A percentile compares a stretch with the other conserved stretches of the same genome.
Evolutionary conservation across 2,797 vertebrate genomes (phyloP).

Genomic region (Alectoris magna): DNA sequence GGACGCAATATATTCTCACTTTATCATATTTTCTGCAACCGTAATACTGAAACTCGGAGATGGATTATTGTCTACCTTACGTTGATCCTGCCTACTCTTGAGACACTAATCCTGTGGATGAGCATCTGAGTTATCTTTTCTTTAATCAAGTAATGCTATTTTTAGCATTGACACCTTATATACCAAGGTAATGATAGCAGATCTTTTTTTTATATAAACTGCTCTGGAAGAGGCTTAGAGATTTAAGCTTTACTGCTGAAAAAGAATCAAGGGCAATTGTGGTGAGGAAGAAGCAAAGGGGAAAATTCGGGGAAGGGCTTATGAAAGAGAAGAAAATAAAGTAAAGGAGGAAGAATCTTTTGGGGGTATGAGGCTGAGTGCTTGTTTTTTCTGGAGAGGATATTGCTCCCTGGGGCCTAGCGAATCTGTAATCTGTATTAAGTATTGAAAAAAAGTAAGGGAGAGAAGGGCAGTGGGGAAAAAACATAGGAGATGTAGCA

Average conservation of each 20-base stretch:
- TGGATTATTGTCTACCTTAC: constrained; percentile 37
- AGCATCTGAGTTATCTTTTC: constrained; percentile 37
- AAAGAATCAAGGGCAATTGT: constrained; percentile 5
- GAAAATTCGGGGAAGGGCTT: not conserved
- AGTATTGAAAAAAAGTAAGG: not conserved
- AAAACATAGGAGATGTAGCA: not conserved
- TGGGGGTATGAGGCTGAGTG: not conserved
- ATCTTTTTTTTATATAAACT: not conserved
- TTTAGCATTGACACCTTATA: not conserved
- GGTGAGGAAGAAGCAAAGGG: not conserved
- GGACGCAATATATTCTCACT: not conserved
- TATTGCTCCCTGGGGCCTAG: not conserved
- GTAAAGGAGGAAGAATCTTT: not conserved
- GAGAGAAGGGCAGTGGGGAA: not conserved
- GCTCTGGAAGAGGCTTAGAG: not conserved
- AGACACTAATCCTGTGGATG: constrained; percentile 33
- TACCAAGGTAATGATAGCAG: not conserved
- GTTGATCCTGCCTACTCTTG: constrained; percentile 10
- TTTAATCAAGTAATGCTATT: constrained; percentile 41
- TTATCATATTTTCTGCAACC: constrained; percentile 20
- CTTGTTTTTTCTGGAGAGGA: not conserved
- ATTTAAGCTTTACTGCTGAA: constrained; percentile 13
- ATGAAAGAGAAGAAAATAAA: not conserved
- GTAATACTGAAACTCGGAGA: not conserved
- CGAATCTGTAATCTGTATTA: not conserved